Evolutionary conservation across 1,140 invertebrate genomes (phyloP), one percentile per base, ranked within the genome.

Genomic region (Drosophila tristis): DNA sequence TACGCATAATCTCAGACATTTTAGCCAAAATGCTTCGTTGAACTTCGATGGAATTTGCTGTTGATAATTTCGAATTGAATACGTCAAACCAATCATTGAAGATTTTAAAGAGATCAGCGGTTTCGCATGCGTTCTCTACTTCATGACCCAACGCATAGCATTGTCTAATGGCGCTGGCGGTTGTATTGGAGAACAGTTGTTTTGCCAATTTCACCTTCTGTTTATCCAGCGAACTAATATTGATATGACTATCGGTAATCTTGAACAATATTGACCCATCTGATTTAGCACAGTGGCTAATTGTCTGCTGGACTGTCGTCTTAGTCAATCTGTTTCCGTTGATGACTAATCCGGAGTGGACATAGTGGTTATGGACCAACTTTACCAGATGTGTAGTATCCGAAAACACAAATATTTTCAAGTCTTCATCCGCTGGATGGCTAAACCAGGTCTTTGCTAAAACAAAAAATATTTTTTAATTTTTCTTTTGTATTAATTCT

Each of bases 1-100:
- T 23, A 3, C 57, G 26, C 57, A 60, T 60, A 20, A 61, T 53
- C 9, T 61, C 48, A 5, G 59, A 54, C 49, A 59, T 58, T 47
- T 64, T 47, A 25, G 26, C 11, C 29, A 64, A 64, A 7, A 45
- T 47, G n/a, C 20, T 7, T 58, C 25, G 57, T 42, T 42, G 16
- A 5, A 39, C 15, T 13, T 39, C 51, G 4, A 54, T 11, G 29
- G 29, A 31, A 31, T 0, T 39, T 39, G 8, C 16, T 35, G n/a
- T 4, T 4, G 8, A 54, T 13, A 54, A 7, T 59, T 59, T 47
- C 15, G 26, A 35, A n/a, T 48, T 47, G 9, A 59, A 48, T n/a
- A 42, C 23, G 2, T 31, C 44, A 8, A 25, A 42, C 13, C 20
- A 53, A 13, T 43, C 43, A 60, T 59, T 59, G 2, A 51, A 11